Percentiles rank a stretch among this genome's conserved stretches.
These are phyloP conservation scores for Athetis lepigone DNA, from an alignment of 2,888 invertebrate genomes.

Conservation along the genomic window DNA sequence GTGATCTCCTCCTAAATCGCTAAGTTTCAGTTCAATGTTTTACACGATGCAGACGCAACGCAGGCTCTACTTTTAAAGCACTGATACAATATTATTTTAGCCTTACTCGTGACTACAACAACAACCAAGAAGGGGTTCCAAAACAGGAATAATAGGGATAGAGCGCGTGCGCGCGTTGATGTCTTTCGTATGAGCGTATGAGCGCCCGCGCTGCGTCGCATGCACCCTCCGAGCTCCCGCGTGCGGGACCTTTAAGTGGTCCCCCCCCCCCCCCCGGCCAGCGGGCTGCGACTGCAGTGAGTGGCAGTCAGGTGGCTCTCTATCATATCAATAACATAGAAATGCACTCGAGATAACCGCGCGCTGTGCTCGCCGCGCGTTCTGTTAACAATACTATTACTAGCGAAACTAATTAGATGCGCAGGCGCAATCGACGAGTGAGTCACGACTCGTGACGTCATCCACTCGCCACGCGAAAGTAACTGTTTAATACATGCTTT, in stretches of 20 bases:
- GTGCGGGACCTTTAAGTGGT: no score
- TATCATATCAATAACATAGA: constrained; percentile 10
- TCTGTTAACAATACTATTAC: constrained; percentile 6
- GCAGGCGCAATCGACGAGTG: constrained; percentile 31
- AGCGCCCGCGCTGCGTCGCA: neutral
- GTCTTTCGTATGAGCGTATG: constrained; percentile 42
- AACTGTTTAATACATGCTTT: neutral
- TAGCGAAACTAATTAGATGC: constrained; percentile 34
- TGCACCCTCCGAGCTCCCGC: neutral
- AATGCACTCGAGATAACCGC: constrained; percentile 5
- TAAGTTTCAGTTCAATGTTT: no score
- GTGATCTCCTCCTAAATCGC: no score
- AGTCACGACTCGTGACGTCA: constrained; percentile 30
- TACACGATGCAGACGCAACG: no score
- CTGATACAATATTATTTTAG: no score
- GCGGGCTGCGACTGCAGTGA: no score
- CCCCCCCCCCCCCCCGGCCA: neutral
- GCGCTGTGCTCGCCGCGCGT: constrained; percentile 4
- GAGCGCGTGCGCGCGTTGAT: constrained; percentile 42
- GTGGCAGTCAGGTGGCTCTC: neutral
- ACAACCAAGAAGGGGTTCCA: neutral
- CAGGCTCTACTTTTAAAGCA: no score
- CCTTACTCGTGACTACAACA: no score
- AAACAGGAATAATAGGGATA: neutral
- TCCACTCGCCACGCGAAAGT: neutral